phyloP scores from a whole-genome alignment of 1,140 invertebrate species.

The Drosophila rhopaloa region DNA sequence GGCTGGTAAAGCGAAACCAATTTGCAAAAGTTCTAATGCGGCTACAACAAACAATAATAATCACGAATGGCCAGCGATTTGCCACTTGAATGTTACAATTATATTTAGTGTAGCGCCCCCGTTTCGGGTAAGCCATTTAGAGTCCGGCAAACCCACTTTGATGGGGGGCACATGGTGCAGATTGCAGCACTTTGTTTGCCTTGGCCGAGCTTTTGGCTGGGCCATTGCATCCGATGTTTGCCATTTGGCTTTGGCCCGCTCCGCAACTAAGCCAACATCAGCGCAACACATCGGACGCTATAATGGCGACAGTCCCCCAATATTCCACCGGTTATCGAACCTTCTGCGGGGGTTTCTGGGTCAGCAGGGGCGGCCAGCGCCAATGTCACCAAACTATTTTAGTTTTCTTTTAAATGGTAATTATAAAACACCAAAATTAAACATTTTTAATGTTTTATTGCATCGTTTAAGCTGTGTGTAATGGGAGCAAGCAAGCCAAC shows the following conservation, averaged over 20 bases:
- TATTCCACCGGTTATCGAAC: slow-evolving; percentile 2
- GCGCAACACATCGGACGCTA: slow-evolving; percentile 25
- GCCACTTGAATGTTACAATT: slow-evolving; percentile 68
- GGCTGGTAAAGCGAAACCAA: slow-evolving; percentile 55
- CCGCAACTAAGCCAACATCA: slow-evolving; percentile 48
- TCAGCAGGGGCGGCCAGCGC: slow-evolving; percentile 16
- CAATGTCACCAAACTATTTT: slow-evolving; percentile 60
- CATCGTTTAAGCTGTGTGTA: slow-evolving; percentile 46
- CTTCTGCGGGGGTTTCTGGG: slow-evolving; percentile 22
- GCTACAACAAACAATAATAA: slow-evolving; percentile 63
- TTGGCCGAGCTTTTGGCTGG: slow-evolving; percentile 19
- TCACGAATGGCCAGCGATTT: slow-evolving; percentile 59
- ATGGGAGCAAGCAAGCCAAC: slow-evolving; percentile 55
- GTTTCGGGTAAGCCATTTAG: slow-evolving; percentile 30
- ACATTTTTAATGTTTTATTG: slow-evolving; percentile 35
- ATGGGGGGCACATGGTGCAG: not conserved
- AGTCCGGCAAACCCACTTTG: not conserved
- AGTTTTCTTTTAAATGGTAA: slow-evolving; percentile 56
- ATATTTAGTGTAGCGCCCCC: slow-evolving; percentile 52
- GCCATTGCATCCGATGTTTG: slow-evolving; percentile 38
- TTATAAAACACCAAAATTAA: slow-evolving; percentile 67
- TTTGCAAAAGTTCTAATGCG: slow-evolving; percentile 61
- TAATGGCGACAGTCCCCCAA: slow-evolving; percentile 21
- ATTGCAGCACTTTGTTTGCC: slow-evolving; percentile 28
- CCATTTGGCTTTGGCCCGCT: slow-evolving; percentile 40